Evolutionary conservation across 2,888 invertebrate genomes (phyloP).

Genomic region (Synanthedon myopaeformis): DNA sequence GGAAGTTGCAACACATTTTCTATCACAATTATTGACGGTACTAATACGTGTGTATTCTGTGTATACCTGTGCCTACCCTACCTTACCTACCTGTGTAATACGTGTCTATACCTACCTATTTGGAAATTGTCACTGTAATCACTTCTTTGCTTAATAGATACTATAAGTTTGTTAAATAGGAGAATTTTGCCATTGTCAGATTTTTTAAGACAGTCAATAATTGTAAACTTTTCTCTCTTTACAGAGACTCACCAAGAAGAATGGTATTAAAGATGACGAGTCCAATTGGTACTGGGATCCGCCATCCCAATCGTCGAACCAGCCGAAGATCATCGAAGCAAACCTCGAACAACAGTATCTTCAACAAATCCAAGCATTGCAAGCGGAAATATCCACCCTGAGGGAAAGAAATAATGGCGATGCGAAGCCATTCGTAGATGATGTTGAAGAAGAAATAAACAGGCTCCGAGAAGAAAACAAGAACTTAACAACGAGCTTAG

Average conservation of each 20-base stretch:
- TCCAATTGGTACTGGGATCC: constrained; percentile 70
- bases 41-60: no score
- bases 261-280: constrained; percentile 59
- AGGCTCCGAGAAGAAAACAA: constrained; percentile 70
- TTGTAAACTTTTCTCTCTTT: constrained; percentile 27
- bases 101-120: no score
- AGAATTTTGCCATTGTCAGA: no score
- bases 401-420: constrained; percentile 34
- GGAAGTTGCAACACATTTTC: neutral
- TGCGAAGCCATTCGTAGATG: constrained; percentile 26
- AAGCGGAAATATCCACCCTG: constrained; percentile 52
- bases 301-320: constrained; percentile 21
- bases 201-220: neutral
- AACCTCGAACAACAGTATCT: constrained; percentile 35
- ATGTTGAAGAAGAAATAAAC: constrained; percentile 47
- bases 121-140: no score
- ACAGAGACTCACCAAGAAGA: constrained; percentile 51
- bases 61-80: no score
- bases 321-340: constrained; percentile 15
- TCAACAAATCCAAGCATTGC: constrained; percentile 43
- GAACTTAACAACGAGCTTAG: constrained; percentile 70
- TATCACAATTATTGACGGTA: no score
- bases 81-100: no score
- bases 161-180: no score
- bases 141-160: no score